Evolutionary conservation across 2,113 vertebrate genomes (phyloP).

Genomic region (Pipa parva): DNA sequence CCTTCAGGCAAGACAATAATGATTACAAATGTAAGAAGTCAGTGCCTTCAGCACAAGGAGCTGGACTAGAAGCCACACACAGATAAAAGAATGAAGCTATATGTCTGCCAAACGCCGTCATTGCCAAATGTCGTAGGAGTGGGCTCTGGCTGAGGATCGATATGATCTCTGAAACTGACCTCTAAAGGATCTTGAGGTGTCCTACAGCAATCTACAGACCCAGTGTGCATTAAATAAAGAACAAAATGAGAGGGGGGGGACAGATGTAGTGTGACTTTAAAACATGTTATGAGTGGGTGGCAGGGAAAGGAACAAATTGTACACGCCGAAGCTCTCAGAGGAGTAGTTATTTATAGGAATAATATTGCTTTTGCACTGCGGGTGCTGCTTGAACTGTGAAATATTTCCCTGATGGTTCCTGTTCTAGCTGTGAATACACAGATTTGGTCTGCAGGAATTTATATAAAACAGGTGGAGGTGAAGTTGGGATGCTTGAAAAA

Average conservation of each 20-base stretch:
- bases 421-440: background rate
- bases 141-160: background rate
- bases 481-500: too few species aligned
- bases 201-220: background rate
- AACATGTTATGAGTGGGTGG: constrained; percentile 24
- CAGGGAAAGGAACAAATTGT: constrained; percentile 27
- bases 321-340: constrained; percentile 17
- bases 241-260: background rate
- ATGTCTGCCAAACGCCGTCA: too few species aligned
- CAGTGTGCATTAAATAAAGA: constrained; percentile 27
- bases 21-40: too few species aligned
- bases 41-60: background rate
- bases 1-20: too few species aligned
- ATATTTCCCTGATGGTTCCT: background rate
- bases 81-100: background rate
- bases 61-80: background rate
- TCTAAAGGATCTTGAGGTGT: background rate
- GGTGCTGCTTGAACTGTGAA: constrained; percentile 2
- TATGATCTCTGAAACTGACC: background rate
- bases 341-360: constrained; percentile 25
- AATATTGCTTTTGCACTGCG: background rate
- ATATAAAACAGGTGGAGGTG: too few species aligned
- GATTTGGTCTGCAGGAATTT: background rate
- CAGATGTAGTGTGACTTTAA: constrained; percentile 32
- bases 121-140: background rate